phyloP scores from a whole-genome alignment of 2,113 vertebrate species.

The Megaleporinus macrocephalus region DNA sequence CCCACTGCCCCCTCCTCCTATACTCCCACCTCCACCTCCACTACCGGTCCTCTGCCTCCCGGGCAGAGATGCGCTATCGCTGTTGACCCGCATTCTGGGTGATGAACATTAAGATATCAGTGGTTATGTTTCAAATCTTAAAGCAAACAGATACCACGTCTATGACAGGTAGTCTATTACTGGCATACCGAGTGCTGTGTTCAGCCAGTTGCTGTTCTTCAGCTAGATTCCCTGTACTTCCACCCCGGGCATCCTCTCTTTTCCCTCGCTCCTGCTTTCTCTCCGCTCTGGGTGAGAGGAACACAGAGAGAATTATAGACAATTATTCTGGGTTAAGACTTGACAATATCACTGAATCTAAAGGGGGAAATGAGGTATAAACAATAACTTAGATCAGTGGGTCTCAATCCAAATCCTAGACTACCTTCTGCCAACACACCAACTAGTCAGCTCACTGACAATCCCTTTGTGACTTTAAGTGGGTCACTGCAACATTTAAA shows the following conservation, averaged over 20 bases:
- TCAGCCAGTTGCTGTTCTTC: slow-evolving; percentile 72
- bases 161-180: neutral
- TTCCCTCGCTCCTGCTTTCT: slow-evolving; percentile 64
- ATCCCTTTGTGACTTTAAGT: too few species aligned
- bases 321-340: neutral
- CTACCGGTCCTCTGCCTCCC: slow-evolving; percentile 75
- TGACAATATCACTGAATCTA: neutral
- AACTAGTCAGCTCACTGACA: too few species aligned
- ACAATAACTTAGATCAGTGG: too few species aligned
- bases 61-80: slow-evolving; percentile 79
- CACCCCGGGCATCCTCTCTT: slow-evolving; percentile 73
- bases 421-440: too few species aligned
- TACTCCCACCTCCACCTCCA: slow-evolving; percentile 24
- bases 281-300: slow-evolving; percentile 62
- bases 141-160: neutral
- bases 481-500: too few species aligned
- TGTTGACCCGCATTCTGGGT: slow-evolving; percentile 82
- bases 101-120: neutral
- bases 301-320: neutral
- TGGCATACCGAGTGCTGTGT: slow-evolving; percentile 72
- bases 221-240: slow-evolving; percentile 77
- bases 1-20: slow-evolving; percentile 41
- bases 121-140: neutral
- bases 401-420: too few species aligned
- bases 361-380: neutral